Evolutionary conservation across 2,888 invertebrate genomes (phyloP).

Genomic region (Cheilosia vulpina): DNA sequence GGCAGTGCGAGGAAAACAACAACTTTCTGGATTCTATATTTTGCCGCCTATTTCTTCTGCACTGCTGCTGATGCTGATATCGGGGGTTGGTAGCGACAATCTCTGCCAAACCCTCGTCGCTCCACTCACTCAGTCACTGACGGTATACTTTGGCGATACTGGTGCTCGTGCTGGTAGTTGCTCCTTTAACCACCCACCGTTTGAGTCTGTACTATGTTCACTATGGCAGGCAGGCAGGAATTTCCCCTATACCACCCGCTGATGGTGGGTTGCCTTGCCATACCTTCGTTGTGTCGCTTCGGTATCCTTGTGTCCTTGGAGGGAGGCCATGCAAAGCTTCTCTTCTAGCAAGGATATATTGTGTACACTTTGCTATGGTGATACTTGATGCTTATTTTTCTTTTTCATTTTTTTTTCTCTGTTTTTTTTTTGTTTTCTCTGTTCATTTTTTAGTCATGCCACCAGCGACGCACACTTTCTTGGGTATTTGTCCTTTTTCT

Average conservation of each 20-base stretch:
- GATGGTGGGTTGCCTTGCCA: constrained; percentile 19
- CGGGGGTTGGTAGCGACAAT: constrained; percentile 53
- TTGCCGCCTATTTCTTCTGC: constrained; percentile 70
- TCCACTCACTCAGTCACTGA: constrained; percentile 60
- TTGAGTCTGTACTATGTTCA: constrained; percentile 46
- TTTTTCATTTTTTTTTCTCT: constrained; percentile 38
- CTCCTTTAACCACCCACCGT: constrained; percentile 68
- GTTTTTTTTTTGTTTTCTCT: constrained; percentile 31
- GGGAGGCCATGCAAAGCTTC: constrained; percentile 72
- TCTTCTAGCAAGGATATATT: constrained; percentile 69
- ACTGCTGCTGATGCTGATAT: constrained; percentile 32
- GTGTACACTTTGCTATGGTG: constrained; percentile 75
- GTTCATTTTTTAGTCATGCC: constrained; percentile 20
- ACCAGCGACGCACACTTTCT: constrained; percentile 45
- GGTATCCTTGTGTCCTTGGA: constrained; percentile 63
- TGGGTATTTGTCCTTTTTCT: constrained; percentile 66
- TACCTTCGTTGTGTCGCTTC: constrained; percentile 53
- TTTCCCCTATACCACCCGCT: constrained; percentile 43
- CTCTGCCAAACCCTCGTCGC: constrained; percentile 58
- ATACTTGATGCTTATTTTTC: constrained; percentile 72
- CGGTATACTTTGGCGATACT: constrained; percentile 9
- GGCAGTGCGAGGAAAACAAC: constrained; percentile 51
- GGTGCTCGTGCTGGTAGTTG: constrained; percentile 34
- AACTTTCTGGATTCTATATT: constrained; percentile 68
- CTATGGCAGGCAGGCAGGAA: constrained; percentile 22